Conservation (phyloP, 2,888 invertebrate species). For the Acleris literana region DNA sequence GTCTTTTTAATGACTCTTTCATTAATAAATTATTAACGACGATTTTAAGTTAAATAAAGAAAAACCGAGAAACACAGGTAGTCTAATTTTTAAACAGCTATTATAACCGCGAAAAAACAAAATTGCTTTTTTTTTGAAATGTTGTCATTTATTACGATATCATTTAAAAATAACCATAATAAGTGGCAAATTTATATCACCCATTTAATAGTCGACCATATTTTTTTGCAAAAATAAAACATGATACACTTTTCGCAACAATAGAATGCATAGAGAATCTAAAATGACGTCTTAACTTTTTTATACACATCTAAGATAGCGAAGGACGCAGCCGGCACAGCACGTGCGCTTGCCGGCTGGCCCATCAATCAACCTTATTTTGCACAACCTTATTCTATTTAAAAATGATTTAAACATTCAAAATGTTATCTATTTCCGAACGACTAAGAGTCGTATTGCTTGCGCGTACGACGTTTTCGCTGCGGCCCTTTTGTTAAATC, state of each 20-base stretch:
- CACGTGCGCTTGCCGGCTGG: constrained; percentile 78
- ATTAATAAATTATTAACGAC: too few relatives aligned
- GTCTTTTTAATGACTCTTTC: too few relatives aligned
- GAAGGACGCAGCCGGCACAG: constrained; percentile 67
- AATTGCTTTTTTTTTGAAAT: too few relatives aligned
- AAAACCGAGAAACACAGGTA: too few relatives aligned
- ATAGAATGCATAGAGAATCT: constrained; percentile 21
- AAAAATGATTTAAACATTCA: constrained; percentile 37
- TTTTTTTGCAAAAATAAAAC: constrained; percentile 6
- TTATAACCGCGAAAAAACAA: too few relatives aligned
- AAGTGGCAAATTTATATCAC: too few relatives aligned
- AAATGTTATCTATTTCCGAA: constrained; percentile 44
- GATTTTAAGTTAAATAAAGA: too few relatives aligned
- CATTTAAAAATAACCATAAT: too few relatives aligned
- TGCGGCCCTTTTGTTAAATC: constrained; percentile 43
- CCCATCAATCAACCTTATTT: constrained; percentile 72
- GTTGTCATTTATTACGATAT: too few relatives aligned
- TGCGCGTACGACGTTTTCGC: constrained; percentile 41
- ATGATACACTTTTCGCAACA: constrained; percentile 43
- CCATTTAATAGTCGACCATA: too few relatives aligned
- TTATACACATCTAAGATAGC: constrained; percentile 41
- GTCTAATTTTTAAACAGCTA: too few relatives aligned
- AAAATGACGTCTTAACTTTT: constrained; percentile 39
- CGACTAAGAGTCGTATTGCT: constrained; percentile 43
- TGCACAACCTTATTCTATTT: constrained; percentile 59